Conservation (phyloP, 2,888 invertebrate genomes). For the Bugulina stolonifera region DNA sequence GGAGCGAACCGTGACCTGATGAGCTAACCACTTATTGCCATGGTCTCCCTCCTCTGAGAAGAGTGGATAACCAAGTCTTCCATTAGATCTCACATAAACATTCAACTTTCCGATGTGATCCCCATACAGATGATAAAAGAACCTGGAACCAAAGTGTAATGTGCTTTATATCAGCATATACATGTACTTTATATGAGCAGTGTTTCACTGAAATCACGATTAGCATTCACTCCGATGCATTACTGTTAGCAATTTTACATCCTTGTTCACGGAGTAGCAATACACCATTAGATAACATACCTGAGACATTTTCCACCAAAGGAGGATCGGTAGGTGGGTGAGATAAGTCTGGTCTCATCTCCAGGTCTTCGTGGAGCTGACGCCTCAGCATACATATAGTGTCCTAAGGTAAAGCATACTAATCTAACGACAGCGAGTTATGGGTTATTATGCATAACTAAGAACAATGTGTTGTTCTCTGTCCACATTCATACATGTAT, state of each 20-base stretch:
- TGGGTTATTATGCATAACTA: no score
- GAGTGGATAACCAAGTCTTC: slow-evolving; percentile 30
- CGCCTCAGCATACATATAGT: slow-evolving; percentile 30
- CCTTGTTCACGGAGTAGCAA: neutral
- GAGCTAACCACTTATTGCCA: slow-evolving; percentile 30
- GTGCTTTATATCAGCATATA: no score
- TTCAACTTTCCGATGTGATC: slow-evolving; percentile 35
- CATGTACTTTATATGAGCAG: no score
- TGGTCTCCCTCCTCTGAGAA: slow-evolving; percentile 32
- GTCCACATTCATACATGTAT: no score
- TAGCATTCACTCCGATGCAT: no score
- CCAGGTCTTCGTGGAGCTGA: slow-evolving; percentile 26
- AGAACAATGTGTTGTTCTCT: no score
- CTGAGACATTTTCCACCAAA: slow-evolving; percentile 45
- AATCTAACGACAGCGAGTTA: no score
- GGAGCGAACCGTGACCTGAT: slow-evolving; percentile 28
- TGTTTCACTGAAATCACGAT: no score
- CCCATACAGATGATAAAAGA: slow-evolving; percentile 45
- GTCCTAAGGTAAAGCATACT: neutral
- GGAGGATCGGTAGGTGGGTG: slow-evolving; percentile 36
- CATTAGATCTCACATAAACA: slow-evolving; percentile 34
- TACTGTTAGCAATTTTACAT: no score
- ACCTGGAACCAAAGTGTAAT: neutral
- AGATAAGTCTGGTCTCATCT: slow-evolving; percentile 36
- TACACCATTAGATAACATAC: slow-evolving; percentile 30